These are phyloP conservation scores for Nemotelus pantherinus DNA, from an alignment of 2,888 invertebrate species.

Conservation along the genomic window DNA sequence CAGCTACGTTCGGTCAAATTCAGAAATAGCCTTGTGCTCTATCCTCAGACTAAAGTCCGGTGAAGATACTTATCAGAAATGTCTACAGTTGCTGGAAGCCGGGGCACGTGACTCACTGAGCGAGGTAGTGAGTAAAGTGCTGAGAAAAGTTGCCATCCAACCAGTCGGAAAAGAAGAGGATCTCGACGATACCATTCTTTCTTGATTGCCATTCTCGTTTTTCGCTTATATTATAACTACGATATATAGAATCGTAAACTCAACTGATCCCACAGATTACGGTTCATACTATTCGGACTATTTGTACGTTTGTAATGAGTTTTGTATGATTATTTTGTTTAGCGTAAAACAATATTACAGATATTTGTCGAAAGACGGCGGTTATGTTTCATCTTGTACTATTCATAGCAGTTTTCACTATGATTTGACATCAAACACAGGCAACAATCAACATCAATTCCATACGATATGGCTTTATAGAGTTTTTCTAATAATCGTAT, in stretches of 20 bases:
- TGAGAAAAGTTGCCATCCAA: slow-evolving; percentile 80
- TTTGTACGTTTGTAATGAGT: not conserved
- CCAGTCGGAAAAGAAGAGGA: slow-evolving; percentile 89
- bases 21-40: slow-evolving; percentile 90
- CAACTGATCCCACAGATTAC: not conserved
- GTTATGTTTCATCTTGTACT: too few relatives aligned
- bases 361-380: too few relatives aligned
- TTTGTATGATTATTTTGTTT: not conserved
- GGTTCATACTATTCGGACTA: not conserved
- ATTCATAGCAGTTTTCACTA: too few relatives aligned
- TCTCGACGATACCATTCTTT: slow-evolving; percentile 89
- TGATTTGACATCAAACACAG: too few relatives aligned
- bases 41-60: slow-evolving; percentile 82
- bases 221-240: not conserved
- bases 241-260: not conserved
- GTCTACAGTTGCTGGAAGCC: slow-evolving; percentile 79
- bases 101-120: slow-evolving; percentile 89
- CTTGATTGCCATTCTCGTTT: slow-evolving; percentile 68
- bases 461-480: not conserved
- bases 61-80: slow-evolving; percentile 79
- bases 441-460: too few relatives aligned
- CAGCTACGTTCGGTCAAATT: slow-evolving; percentile 91
- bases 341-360: too few relatives aligned
- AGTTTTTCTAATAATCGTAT: slow-evolving; percentile 31
- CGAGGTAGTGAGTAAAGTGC: slow-evolving; percentile 89